phyloP scores from a whole-genome alignment of 2,113 vertebrate genomes.

The Engraulis encrasicolus region DNA sequence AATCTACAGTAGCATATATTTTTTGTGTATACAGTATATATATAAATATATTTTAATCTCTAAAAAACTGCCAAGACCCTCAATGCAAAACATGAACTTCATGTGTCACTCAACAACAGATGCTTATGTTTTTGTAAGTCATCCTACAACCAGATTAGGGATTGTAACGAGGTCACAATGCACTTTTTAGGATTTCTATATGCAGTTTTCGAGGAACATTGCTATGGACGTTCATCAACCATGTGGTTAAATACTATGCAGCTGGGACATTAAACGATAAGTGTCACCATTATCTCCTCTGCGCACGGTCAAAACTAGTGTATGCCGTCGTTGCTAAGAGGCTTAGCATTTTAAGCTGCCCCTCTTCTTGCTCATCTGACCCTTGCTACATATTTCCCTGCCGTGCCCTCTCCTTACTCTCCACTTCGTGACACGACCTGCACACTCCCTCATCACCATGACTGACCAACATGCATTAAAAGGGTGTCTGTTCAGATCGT shows the following conservation, averaged over 20 bases:
- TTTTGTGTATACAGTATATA: no score
- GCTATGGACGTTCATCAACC: not conserved
- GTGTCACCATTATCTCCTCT: not conserved
- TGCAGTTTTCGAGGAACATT: not conserved
- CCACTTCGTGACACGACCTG: not conserved
- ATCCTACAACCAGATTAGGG: not conserved
- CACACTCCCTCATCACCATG: not conserved
- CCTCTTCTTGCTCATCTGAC: slow-evolving; percentile 1
- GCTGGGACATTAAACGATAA: slow-evolving; percentile 15
- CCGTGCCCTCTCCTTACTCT: not conserved
- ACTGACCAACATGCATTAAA: not conserved
- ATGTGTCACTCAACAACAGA: not conserved
- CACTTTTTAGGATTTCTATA: not conserved
- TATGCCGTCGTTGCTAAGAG: slow-evolving; percentile 3
- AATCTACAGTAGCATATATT: no score
- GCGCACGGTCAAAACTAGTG: not conserved
- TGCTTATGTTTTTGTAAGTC: not conserved
- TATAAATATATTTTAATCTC: not conserved
- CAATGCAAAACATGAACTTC: not conserved
- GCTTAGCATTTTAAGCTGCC: not conserved
- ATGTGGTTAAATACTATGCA: not conserved
- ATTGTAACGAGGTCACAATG: not conserved
- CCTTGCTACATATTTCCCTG: not conserved
- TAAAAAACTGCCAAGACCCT: not conserved
- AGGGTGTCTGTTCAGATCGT: not conserved